phyloP scores from a whole-genome alignment of 2,888 invertebrate genomes.

The Gymnocheta viridis region DNA sequence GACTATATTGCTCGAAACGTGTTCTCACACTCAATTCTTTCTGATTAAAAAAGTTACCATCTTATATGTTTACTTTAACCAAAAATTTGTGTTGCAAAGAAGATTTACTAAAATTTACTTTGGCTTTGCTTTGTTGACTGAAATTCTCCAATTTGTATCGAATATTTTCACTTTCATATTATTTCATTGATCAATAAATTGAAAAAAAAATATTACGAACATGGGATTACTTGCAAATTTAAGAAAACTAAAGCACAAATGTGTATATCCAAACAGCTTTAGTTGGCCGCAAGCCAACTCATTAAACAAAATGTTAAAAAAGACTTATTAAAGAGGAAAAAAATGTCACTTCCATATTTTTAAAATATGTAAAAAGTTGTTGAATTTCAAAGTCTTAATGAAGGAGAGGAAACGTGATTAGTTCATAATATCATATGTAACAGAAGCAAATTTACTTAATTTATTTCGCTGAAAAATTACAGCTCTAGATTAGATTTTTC shows the following conservation, averaged over 20 bases:
- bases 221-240: background rate
- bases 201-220: background rate
- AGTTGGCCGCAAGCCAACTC: slow-evolving; percentile 38
- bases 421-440: background rate
- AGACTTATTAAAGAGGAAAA: background rate
- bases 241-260: background rate
- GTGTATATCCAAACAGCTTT: background rate
- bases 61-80: no score
- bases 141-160: background rate
- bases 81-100: no score
- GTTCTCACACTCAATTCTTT: no score
- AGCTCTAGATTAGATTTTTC: no score
- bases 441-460: background rate
- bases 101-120: no score
- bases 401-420: background rate
- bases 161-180: background rate
- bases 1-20: no score
- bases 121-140: no score
- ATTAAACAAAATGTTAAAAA: slow-evolving; percentile 34
- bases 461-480: no score
- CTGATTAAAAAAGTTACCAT: no score
- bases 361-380: background rate
- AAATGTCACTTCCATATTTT: slow-evolving; percentile 27
- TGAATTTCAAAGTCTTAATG: background rate
- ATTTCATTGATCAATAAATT: background rate